Evolutionary conservation across 2,113 vertebrate genomes (phyloP), one percentile per base, ranked within the genome.

Genomic region (Charina bottae): DNA sequence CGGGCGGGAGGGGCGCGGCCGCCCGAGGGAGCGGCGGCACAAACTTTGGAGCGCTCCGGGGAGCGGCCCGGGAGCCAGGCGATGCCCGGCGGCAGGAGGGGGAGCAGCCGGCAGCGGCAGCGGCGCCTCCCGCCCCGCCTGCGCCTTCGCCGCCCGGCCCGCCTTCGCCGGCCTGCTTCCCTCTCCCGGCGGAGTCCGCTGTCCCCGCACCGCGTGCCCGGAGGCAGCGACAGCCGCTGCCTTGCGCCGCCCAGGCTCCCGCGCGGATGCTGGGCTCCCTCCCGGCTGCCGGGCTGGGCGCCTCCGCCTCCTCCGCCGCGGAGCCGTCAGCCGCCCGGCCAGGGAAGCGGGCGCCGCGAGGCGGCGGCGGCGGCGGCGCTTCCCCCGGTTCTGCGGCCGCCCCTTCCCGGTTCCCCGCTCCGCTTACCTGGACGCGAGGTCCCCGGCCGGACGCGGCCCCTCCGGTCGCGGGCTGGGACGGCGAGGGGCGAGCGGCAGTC

Each of bases 401-500:
- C 23, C 23, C 33, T 21, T 6, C 84, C 23, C 1, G 1, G 58
- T 37, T 58, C 93, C 17, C 19, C 21, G 10, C 28, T 0, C n/a
- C n/a, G 0, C n/a, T 72, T 87, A 94, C 94, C 92, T 62, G 91
- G 21, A 13, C 89, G 17, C 3, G 23, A 42, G 83, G 42, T 89
- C 91, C 19, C 90, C 83, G 90, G 72, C 91, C 42, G 42, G 42
- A 42, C 42, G 42, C 42, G 42, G 42, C 42, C 2, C 42, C 42
- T 42, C 2, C 91, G 93, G 86, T 87, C 90, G 89, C 90, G 90
- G 59, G 11, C 6, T 28, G 46, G 12, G 4, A 1, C 23, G 13
- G 90, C 88, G 26, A 28, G 94, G 95, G 84, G 95, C 11, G 10
- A 23, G 93, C 95, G 88, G 94, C 94, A 93, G 93, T 93, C 54